Percentiles rank a stretch among this genome's conserved stretches.
These are phyloP conservation scores for Larimichthys polyactis DNA, from an alignment of 2,113 vertebrate species.

Conservation along the genomic window DNA sequence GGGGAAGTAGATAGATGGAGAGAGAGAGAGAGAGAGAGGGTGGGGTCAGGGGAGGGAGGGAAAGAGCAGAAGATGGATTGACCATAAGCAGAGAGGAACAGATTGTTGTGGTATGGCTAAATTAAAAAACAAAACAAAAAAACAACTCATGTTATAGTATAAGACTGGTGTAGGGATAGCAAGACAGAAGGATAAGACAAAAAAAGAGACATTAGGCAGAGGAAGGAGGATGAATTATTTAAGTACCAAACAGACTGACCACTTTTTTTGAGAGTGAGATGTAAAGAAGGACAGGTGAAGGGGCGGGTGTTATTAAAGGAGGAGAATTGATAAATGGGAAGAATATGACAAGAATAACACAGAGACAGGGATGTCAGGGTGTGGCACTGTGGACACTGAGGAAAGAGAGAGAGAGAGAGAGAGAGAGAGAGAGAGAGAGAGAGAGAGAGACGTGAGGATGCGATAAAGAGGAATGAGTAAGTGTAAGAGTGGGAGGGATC, in stretches of 20 bases:
- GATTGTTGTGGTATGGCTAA: constrained; percentile 30
- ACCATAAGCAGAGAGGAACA: constrained; percentile 11
- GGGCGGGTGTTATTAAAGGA: constrained; percentile 30
- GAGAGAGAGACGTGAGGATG: constrained; percentile 27
- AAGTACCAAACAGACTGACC: not conserved
- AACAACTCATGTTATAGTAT: constrained; percentile 6
- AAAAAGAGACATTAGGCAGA: not conserved
- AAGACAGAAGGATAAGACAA: not conserved
- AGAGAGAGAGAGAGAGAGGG: constrained; percentile 24
- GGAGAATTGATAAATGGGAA: constrained; percentile 33
- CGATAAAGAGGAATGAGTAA: constrained; percentile 61
- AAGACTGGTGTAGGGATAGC: not conserved
- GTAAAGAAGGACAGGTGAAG: constrained; percentile 18
- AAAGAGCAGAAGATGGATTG: constrained; percentile 40
- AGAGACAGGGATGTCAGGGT: constrained; percentile 22
- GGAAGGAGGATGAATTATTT: not conserved
- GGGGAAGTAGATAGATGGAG: constrained; percentile 44
- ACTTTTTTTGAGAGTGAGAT: not conserved
- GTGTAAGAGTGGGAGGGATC: constrained; percentile 46
- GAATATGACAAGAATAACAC: constrained; percentile 6
- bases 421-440: not conserved
- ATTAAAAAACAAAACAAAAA: not conserved
- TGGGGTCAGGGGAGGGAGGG: constrained; percentile 9
- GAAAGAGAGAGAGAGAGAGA: constrained; percentile 14
- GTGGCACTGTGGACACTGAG: constrained; percentile 42